These are phyloP conservation scores for Drosophila siamana DNA, from an alignment of 2,888 invertebrate species.

Conservation along the genomic window DNA sequence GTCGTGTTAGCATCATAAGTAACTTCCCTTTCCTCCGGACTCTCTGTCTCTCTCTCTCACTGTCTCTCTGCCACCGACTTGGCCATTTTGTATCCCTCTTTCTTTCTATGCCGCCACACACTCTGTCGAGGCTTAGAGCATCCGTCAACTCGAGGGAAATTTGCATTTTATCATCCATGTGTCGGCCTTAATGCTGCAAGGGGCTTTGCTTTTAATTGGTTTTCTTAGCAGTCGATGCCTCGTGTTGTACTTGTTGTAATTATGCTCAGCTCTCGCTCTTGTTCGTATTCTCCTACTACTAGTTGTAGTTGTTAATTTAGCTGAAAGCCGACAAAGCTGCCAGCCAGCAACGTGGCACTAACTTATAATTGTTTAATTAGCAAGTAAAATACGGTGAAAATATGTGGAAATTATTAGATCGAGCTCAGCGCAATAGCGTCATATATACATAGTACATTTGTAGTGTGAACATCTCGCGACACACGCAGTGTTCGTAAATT, in stretches of 20 bases:
- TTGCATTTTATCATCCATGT: conserved; percentile 78
- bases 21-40: no score
- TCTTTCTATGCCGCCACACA: conserved; percentile 1
- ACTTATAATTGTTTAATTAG: conserved; percentile 79
- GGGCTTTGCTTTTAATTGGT: conserved; percentile 77
- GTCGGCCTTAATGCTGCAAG: conserved; percentile 53
- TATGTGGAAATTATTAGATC: conserved; percentile 71
- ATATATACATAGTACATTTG: not conserved
- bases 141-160: conserved; percentile 70
- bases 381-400: conserved; percentile 72
- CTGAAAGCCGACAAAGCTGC: conserved; percentile 29
- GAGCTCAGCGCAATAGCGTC: not conserved
- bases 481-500: conserved; percentile 13
- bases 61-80: not conserved
- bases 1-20: conserved; percentile 46
- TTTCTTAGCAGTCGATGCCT: conserved; percentile 49
- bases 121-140: conserved; percentile 15
- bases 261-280: not conserved
- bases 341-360: conserved; percentile 39
- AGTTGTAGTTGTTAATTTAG: conserved; percentile 64
- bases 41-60: not conserved
- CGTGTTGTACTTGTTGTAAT: conserved; percentile 16
- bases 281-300: not conserved
- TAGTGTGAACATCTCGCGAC: not conserved
- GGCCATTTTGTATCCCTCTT: not conserved